Evolutionary conservation across 2,888 invertebrate species (phyloP).

Genomic region (Andrena chrysosceles): DNA sequence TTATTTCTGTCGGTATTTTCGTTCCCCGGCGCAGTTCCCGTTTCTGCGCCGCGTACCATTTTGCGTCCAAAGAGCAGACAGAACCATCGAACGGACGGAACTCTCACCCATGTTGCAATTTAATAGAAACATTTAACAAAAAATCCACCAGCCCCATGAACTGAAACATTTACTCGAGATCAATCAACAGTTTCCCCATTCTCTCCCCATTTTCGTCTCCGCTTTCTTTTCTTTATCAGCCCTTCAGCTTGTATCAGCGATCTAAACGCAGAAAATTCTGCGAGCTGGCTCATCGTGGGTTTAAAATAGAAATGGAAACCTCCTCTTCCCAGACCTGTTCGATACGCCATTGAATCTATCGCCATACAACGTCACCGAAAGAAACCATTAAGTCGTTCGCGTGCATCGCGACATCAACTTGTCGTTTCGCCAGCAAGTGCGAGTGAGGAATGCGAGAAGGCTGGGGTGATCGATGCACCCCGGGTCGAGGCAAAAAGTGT

Average conservation of each 20-base stretch:
- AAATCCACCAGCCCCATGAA: background rate
- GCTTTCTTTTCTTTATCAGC: background rate
- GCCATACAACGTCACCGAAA: too few species aligned
- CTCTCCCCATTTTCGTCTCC: background rate
- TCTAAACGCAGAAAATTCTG: background rate
- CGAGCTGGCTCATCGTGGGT: too few species aligned
- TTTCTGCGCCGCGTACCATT: background rate
- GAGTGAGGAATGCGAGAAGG: background rate
- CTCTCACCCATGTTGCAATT: background rate
- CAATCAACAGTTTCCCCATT: background rate
- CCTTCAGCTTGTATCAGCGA: background rate
- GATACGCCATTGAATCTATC: too few species aligned
- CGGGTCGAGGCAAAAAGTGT: constrained; percentile 7
- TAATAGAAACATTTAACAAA: background rate
- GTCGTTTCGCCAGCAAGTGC: background rate
- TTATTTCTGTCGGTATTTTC: constrained; percentile 28
- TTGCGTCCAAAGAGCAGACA: background rate
- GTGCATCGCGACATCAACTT: background rate
- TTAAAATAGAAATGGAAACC: too few species aligned
- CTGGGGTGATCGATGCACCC: constrained; percentile 25
- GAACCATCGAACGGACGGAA: background rate
- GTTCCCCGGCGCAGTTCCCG: background rate
- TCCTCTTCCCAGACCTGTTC: too few species aligned
- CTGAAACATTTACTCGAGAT: background rate
- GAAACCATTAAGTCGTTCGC: background rate